Evolutionary conservation across 2,113 vertebrate species (phyloP).

Genomic region (Elephas maximus): DNA sequence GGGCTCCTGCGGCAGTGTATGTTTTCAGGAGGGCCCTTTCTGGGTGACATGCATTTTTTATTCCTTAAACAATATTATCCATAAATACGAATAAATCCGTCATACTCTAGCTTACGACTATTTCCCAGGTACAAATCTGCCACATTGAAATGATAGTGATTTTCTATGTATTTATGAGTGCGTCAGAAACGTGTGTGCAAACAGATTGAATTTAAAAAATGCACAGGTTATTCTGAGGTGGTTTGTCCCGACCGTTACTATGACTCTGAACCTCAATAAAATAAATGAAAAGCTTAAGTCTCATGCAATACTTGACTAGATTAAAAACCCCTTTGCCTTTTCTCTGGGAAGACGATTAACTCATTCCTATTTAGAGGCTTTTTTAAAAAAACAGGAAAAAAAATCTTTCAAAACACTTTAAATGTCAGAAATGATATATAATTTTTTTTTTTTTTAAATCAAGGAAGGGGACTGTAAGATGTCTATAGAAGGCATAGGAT

Average conservation of each 20-base stretch:
- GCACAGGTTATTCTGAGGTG: conserved; percentile 56
- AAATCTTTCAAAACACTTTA: conserved; percentile 67
- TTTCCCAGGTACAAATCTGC: conserved; percentile 45
- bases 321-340: conserved; percentile 82
- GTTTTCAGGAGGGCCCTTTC: conserved; percentile 83
- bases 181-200: conserved; percentile 78
- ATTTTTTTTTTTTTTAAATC: conserved; percentile 75
- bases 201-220: conserved; percentile 73
- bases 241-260: conserved; percentile 67
- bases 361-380: conserved; percentile 82
- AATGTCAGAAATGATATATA: conserved; percentile 77
- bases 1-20: conserved; percentile 78
- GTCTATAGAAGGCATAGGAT: conserved; percentile 51
- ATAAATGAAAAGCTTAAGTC: conserved; percentile 82
- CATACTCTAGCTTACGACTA: conserved; percentile 73
- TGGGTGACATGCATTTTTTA: conserved; percentile 71
- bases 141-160: conserved; percentile 64
- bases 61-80: conserved; percentile 67
- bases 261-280: conserved; percentile 78
- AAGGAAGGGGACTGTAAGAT: conserved; percentile 72
- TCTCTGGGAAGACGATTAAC: conserved; percentile 79
- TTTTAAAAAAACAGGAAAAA: conserved; percentile 83
- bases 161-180: conserved; percentile 5
- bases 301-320: conserved; percentile 71
- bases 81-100: conserved; percentile 81